Evolutionary conservation across 2,888 invertebrate species (phyloP), one percentile per base, ranked within the genome.

Genomic region (Philonicus albiceps): DNA sequence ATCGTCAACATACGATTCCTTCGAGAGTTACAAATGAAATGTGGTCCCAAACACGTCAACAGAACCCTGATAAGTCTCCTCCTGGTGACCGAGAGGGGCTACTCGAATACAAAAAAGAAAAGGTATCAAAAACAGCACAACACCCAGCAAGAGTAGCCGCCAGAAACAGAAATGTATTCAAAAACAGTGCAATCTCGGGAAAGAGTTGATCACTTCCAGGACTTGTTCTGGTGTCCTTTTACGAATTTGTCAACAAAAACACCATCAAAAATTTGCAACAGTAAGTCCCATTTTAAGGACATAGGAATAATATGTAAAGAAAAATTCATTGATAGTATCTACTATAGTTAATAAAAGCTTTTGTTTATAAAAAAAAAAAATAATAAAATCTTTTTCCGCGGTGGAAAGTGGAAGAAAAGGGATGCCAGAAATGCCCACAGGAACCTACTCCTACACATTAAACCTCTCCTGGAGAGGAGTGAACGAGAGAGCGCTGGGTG

Each of bases 1-100:
- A 13, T 37, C 11, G 30, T 13, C 72, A 37, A 64, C 73, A 4
- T 6, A 84, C 19, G 73, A 43, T 73, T 37, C 84, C 73, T 73
- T 43, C 30, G 84, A 73, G 84, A 85, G 49, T 85, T 85, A 22
- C 27, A 85, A 43, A 74, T 74, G 73, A 73, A 85, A 43, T 85
- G 40, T 19, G 30, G 31, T 40, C 30, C 73, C 30, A 22, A 49
- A 31, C 43, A 80, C 53, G 27, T 80, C 80, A 80, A 27, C 30
- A 22, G 27, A 53, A 27, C 16, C 30, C 49, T 49, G 80, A 80
- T 80, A 80, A 80, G 80, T 53, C 49, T 74, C 74, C 22, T 27
- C 22, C 64, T 22, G 22, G 22, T 64, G 64, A 27, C 64, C 19
- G 37, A 76, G 19, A 19, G 40, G 40, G 37, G 27, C 30, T 80